Conservation (phyloP, 2,888 invertebrate genomes). For the Heteromyza rotundicornis region DNA sequence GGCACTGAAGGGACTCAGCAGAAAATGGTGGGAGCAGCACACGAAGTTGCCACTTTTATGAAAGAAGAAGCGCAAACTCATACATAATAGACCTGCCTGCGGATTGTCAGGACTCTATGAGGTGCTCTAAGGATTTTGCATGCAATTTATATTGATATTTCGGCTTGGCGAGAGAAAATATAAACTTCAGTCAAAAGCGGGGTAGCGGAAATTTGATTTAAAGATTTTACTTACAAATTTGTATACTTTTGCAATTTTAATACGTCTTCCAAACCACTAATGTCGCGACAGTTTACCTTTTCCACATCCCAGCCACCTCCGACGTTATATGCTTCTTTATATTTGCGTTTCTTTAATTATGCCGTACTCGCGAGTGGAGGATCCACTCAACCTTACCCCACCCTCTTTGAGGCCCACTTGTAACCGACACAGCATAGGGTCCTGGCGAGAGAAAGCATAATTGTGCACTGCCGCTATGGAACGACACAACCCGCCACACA, state of each 20-base stretch:
- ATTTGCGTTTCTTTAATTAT: constrained; percentile 3
- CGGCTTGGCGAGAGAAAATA: too few relatives aligned
- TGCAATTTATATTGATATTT: too few relatives aligned
- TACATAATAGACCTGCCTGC: not conserved
- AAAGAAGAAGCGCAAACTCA: not conserved
- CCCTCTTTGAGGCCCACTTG: not conserved
- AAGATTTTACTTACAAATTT: too few relatives aligned
- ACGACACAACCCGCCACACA: not conserved
- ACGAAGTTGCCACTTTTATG: not conserved
- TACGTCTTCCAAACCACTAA: too few relatives aligned
- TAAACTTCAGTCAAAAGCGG: too few relatives aligned
- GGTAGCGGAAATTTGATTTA: too few relatives aligned
- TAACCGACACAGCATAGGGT: not conserved
- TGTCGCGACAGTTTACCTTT: not conserved
- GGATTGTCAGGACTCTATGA: too few relatives aligned
- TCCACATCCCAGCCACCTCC: too few relatives aligned
- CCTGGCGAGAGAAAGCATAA: constrained; percentile 4
- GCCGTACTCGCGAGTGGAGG: not conserved
- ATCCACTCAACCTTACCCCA: not conserved
- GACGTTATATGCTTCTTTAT: not conserved
- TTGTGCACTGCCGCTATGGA: not conserved
- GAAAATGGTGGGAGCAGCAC: not conserved
- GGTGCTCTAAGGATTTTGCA: too few relatives aligned
- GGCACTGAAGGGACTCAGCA: not conserved
- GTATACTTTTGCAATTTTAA: too few relatives aligned